Evolutionary conservation across 64 coral and sea anemone genomes (phyloP).

Genomic region (Montipora cactus): DNA sequence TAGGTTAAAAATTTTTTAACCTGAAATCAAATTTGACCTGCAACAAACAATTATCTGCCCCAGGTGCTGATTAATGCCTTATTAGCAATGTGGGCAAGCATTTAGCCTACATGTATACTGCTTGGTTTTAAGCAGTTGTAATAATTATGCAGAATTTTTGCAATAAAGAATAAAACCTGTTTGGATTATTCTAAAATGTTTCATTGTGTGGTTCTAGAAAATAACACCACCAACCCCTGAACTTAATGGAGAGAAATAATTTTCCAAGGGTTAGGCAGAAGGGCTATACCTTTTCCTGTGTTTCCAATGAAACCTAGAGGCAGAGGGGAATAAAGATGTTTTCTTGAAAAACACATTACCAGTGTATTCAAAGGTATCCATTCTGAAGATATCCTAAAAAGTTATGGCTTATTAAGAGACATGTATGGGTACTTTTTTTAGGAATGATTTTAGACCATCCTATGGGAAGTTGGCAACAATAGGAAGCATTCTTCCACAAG

Average conservation of each 20-base stretch:
- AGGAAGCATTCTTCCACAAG: background rate
- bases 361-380: background rate
- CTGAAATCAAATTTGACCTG: conserved; percentile 8
- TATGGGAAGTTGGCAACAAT: background rate
- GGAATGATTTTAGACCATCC: background rate
- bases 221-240: conserved; percentile 8
- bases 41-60: background rate
- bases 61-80: background rate
- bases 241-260: background rate
- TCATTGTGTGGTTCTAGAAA: conserved; percentile 16
- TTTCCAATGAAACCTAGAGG: conserved; percentile 1
- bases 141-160: conserved; percentile 5
- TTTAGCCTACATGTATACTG: background rate
- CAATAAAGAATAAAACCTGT: conserved; percentile 13
- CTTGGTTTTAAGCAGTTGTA: background rate
- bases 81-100: background rate
- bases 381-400: background rate
- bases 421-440: background rate
- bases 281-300: background rate
- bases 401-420: background rate
- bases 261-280: conserved; percentile 10
- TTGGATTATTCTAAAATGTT: conserved; percentile 28
- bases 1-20: background rate
- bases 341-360: background rate
- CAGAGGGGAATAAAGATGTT: background rate